Base-by-base conservation (phyloP, 1,140 invertebrate species). In the Samia ricini region DNA sequence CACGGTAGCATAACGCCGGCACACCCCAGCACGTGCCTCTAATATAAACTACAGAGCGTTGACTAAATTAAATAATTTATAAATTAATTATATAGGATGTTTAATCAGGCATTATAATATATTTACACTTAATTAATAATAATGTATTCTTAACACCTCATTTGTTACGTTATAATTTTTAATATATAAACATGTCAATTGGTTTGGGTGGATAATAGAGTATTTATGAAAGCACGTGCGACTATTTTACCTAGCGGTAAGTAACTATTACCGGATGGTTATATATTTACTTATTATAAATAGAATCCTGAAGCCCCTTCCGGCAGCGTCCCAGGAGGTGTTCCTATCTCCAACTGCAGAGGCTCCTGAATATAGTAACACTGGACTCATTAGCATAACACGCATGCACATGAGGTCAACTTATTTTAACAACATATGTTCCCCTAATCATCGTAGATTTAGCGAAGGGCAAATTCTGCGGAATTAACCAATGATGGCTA, bases 31-130 rank as follows among this genome's bases (percentile, higher is more conserved):
- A 71, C 76, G 71, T 78, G 73, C 71, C 68, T 66, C 24, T 64
- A 71, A 69, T 64, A 76, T 74, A 76, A 78, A 78, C 76, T 66
- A 61, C 48, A 56, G 51, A 60, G 48, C 56, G n/a, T n/a, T 36
- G 42, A 66, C 65, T 58, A 71, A 74, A 78, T 76, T 74, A 78
- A 74, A 76, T 74, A 74, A 74, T 74, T 76, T 66, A 68, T 74
- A 74, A 75, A 73, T 72, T 71, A 75, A 77, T 70, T 67, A 69
- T n/a, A n/a, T 63, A 56, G 52, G 3, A 24, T 22, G 51, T 52
- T 12, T n/a, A 60, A 61, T 56, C 51, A 61, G 48, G 55, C 61
- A 56, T 51, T 51, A 22, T 15, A 20, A 7, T 12, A 5, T 49
- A 19, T 22, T 51, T 21, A 20, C 50, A 42, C 33, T 15, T 42